These are phyloP conservation scores for Dichetophora obliterata DNA, from an alignment of 2,888 invertebrate genomes.

Conservation along the genomic window DNA sequence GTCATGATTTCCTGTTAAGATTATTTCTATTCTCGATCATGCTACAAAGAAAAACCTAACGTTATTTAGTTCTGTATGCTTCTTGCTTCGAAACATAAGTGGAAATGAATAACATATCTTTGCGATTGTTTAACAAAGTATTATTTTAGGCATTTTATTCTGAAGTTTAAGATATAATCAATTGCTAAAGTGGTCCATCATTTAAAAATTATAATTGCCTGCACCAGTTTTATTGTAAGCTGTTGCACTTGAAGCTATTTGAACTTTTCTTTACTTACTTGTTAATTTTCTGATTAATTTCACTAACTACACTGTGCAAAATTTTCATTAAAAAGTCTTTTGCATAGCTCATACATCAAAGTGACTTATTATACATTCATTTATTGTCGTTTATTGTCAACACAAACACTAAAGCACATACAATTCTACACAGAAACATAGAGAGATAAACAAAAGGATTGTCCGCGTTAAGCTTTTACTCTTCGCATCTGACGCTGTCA, in stretches of 20 bases:
- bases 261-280: background rate
- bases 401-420: constrained; percentile 15
- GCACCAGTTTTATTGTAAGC: too few relatives aligned
- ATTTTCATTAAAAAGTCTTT: constrained; percentile 38
- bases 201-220: too few relatives aligned
- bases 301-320: constrained; percentile 13
- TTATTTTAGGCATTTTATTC: too few relatives aligned
- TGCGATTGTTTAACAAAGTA: too few relatives aligned
- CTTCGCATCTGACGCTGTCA: background rate
- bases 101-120: too few relatives aligned
- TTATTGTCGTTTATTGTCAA: constrained; percentile 39
- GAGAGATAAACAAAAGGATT: background rate
- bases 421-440: background rate
- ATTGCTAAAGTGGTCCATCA: background rate
- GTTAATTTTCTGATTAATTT: background rate
- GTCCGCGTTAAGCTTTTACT: background rate
- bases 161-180: too few relatives aligned
- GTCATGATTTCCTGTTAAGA: too few relatives aligned
- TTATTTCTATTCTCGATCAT: too few relatives aligned
- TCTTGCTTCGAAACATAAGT: too few relatives aligned
- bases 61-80: too few relatives aligned
- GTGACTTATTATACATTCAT: constrained; percentile 42
- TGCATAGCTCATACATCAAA: constrained; percentile 36
- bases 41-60: too few relatives aligned
- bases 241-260: too few relatives aligned